Base-by-base conservation (phyloP, 2,888 invertebrate species). In the Antheraea assamensis region DNA sequence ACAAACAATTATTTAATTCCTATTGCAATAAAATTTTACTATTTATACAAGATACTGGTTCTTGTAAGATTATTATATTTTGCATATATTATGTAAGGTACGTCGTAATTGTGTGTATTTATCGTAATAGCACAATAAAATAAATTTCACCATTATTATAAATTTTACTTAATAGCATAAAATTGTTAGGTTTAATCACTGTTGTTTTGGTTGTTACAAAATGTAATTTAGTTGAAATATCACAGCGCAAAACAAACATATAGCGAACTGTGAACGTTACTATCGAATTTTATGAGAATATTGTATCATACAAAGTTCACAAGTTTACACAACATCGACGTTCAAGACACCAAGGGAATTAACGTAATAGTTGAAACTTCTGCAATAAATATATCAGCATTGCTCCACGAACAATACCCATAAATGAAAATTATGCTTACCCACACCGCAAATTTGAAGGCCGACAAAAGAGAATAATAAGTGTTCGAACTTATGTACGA, bases 381-480 rank as follows among this genome's bases (percentile, higher is more conserved):
- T 71, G 55, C 71, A 30, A 55, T 71, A 71, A 58, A 71, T 71
- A 55, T 58, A 58, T 24, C 35, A 35, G 35, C 21, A 31, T 58
- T 58, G 35, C 71, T 58, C 58, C 71, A 58, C 55, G 27, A 55
- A 58, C 71, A 58, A 71, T 71, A 71, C 30, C 55, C 55, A 35
- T 61, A 71, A 71, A 58, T 71, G 35, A 71, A 71, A 71, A 58
- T 71, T 71, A 71, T 71, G 71, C 42, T 55, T 58, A 71, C 35
- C 71, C 52, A 52, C 52, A 71, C 17, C 58, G 35, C 58, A 35
- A 58, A 35, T 68, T 66, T 71, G 76, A 76, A 76, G 76, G 74
- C 27, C 66, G 74, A 79, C 77, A 84, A 80, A 79, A 76, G 79
- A 75, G 80, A 80, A 84, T 81, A 82, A 82, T 83, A 74, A 76